Conservation (phyloP, 1,140 invertebrate genomes). For the Pissodes strobi region DNA sequence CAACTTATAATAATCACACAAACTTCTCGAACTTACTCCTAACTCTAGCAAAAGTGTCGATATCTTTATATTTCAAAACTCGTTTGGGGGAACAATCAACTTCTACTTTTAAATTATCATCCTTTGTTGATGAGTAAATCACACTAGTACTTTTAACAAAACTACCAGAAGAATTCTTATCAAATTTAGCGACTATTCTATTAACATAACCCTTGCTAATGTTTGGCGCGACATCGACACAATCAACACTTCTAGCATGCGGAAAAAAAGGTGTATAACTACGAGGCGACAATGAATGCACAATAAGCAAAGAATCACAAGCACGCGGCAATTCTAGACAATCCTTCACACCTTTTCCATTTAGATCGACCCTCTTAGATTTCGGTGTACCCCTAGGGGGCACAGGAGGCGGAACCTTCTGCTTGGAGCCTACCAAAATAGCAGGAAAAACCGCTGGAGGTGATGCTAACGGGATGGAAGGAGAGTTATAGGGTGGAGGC, state of each 20-base stretch:
- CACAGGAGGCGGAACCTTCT: slow-evolving; percentile 77
- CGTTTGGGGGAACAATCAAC: background rate
- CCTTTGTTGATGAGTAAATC: background rate
- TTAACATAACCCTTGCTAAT: slow-evolving; percentile 18
- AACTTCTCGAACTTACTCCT: slow-evolving; percentile 19
- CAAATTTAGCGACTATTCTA: slow-evolving; percentile 14
- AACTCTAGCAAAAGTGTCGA: slow-evolving; percentile 6
- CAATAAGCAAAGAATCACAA: slow-evolving; percentile 16
- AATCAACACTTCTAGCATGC: background rate
- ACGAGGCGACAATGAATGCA: background rate
- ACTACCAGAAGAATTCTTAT: background rate
- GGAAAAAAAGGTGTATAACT: background rate
- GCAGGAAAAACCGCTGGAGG: slow-evolving; percentile 61
- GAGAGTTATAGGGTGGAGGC: slow-evolving; percentile 51
- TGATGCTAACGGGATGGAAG: slow-evolving; percentile 60
- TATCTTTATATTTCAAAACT: slow-evolving; percentile 10
- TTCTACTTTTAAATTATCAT: background rate
- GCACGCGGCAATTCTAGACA: slow-evolving; percentile 14
- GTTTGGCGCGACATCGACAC: background rate
- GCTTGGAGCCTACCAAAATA: slow-evolving; percentile 61
- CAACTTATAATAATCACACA: background rate
- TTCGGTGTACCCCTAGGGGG: slow-evolving; percentile 78
- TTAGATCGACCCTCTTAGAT: slow-evolving; percentile 59
- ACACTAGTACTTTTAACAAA: background rate
- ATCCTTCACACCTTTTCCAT: slow-evolving; percentile 51